phyloP scores from a whole-genome alignment of 2,888 invertebrate genomes.

The Cabera pusaria region DNA sequence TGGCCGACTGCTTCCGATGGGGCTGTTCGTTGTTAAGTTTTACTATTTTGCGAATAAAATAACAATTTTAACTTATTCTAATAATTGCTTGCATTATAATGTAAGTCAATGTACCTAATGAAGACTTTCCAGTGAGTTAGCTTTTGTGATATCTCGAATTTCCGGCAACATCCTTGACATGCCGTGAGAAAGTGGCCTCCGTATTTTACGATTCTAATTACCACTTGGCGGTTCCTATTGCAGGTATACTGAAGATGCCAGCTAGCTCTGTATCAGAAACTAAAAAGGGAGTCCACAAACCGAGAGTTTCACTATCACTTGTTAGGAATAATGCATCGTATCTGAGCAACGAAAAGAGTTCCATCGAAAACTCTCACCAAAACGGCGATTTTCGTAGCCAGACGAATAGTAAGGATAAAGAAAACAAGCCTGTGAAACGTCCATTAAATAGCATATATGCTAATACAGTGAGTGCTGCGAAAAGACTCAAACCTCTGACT shows the following conservation, averaged over 20 bases:
- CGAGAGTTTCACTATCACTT: slow-evolving; percentile 70
- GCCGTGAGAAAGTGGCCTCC: slow-evolving; percentile 57
- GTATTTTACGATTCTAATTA: slow-evolving; percentile 36
- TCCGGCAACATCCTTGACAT: slow-evolving; percentile 64
- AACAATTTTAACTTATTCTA: slow-evolving; percentile 44
- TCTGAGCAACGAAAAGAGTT: slow-evolving; percentile 62
- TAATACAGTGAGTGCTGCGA: slow-evolving; percentile 70
- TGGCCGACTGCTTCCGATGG: slow-evolving; percentile 68
- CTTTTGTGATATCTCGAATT: slow-evolving; percentile 22
- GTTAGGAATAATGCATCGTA: slow-evolving; percentile 71
- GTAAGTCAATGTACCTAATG: slow-evolving; percentile 71
- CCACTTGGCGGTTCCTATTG: slow-evolving; percentile 37
- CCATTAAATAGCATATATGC: slow-evolving; percentile 59
- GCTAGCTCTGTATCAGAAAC: slow-evolving; percentile 72
- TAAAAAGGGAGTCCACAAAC: slow-evolving; percentile 71
- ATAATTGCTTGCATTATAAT: slow-evolving; percentile 70
- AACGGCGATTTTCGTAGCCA: slow-evolving; percentile 45
- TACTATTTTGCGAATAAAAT: slow-evolving; percentile 52
- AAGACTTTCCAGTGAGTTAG: slow-evolving; percentile 67
- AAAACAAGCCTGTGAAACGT: slow-evolving; percentile 70
- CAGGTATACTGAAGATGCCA: slow-evolving; percentile 83
- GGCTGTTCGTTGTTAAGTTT: slow-evolving; percentile 60
- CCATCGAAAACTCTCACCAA: slow-evolving; percentile 48
- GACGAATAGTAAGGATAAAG: slow-evolving; percentile 56
- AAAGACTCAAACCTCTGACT: slow-evolving; percentile 65